Base-by-base conservation (phyloP, 2,113 vertebrate genomes). In the Callorhinus ursinus region DNA sequence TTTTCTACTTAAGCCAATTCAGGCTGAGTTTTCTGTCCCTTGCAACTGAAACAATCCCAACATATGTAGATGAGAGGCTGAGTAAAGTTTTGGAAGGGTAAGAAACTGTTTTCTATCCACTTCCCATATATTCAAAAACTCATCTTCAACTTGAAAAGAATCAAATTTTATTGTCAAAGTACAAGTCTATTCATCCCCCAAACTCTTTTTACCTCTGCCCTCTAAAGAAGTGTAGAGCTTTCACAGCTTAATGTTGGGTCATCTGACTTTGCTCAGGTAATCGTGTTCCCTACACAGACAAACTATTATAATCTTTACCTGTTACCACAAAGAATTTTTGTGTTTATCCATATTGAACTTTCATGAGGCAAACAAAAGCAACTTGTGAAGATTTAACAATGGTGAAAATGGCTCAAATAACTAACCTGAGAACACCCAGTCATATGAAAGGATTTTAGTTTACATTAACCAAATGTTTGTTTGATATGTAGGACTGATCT, bases 231-330 rank as follows among this genome's bases (percentile, higher is more conserved):
- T 31, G 31, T 42, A 55, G 10, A 97, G 42, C 6, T 67, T 82
- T 88, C 59, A 77, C 74, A 94, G 83, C 83, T 95, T 22, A 96
- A 91, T 42, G 90, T 61, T 84, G 63, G 55, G 63, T 49, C 4
- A 33, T 69, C 88, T 95, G 97, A 83, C 95, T 98, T 98, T 96
- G 84, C 95, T 96, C 95, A 77, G 79, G 97, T 93, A 96, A 94
- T 95, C 93, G 26, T 1, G 24, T 97, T 98, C 96, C 98, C 96
- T 53, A 98, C n/a, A 0, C 14, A 97, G 71, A 90, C 92, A 97
- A 95, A 97, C 95, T 96, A 39, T 96, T 98, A 98, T 96, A 96
- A 97, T 97, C 95, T 85, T 97, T 95, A 97, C 96, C 98, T 98
- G 96, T 69, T 96, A 97, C 96, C 97, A 98, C 97, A 98, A 98